Evolutionary conservation across 2,797 vertebrate genomes (phyloP).

Genomic region (Syngnathus acus): DNA sequence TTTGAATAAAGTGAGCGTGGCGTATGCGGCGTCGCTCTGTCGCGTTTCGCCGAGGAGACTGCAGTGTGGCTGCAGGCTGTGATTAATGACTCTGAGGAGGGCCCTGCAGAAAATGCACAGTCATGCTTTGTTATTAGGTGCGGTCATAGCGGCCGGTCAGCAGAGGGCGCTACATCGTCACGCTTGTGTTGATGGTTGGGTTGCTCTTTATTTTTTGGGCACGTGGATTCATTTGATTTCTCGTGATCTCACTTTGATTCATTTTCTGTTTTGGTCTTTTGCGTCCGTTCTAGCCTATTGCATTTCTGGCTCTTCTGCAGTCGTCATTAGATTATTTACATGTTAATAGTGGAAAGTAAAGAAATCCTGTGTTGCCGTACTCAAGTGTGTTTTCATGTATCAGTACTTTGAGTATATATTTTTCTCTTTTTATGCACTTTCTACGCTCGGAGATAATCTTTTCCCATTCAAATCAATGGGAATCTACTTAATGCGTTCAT

Average conservation of each 20-base stretch:
- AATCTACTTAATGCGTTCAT: too few relatives aligned
- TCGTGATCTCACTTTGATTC: conserved; percentile 3
- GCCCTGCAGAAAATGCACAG: conserved; percentile 43
- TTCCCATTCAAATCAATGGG: too few relatives aligned
- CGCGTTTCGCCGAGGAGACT: conserved; percentile 11
- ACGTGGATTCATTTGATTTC: background rate
- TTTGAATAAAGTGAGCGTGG: conserved; percentile 44
- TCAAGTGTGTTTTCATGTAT: background rate
- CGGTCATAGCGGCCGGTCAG: background rate
- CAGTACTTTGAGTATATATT: too few relatives aligned
- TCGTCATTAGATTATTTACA: conserved; percentile 30
- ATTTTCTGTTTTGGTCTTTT: background rate
- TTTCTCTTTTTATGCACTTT: too few relatives aligned
- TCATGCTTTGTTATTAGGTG: conserved; percentile 51
- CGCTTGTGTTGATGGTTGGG: background rate
- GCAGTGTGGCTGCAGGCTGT: conserved; percentile 20
- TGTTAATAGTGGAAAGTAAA: background rate
- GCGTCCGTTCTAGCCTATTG: background rate
- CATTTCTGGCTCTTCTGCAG: background rate
- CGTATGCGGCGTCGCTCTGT: conserved; percentile 13
- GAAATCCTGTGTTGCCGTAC: background rate
- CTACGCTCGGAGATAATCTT: too few relatives aligned
- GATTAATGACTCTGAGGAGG: conserved; percentile 29
- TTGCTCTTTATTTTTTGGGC: background rate
- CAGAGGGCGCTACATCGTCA: conserved; percentile 26